A percentile compares a stretch with the other conserved stretches of the same genome.
Evolutionary conservation across 92 coral and sea anemone genomes (phyloP).

Genomic region (Blastomussa wellsi): DNA sequence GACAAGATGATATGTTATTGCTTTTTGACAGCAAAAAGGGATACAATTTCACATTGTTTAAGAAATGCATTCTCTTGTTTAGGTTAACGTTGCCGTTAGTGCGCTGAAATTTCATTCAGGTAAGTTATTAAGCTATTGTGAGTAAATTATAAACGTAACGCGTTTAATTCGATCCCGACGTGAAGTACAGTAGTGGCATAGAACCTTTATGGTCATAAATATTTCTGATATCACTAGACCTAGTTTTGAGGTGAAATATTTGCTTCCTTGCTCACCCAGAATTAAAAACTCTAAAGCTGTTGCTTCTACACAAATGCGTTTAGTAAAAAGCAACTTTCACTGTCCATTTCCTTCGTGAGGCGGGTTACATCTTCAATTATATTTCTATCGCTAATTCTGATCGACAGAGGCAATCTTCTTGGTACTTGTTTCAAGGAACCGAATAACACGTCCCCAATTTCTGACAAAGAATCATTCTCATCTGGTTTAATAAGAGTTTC

Average conservation of each 20-base stretch:
- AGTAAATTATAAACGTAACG: too few relatives aligned
- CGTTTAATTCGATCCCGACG: not conserved
- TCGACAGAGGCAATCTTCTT: not conserved
- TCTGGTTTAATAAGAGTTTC: too few relatives aligned
- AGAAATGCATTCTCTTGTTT: not conserved
- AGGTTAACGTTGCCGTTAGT: not conserved
- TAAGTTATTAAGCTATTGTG: not conserved
- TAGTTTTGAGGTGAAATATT: not conserved
- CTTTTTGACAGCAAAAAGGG: not conserved
- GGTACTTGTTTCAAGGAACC: not conserved
- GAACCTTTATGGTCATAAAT: not conserved
- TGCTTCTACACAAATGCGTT: not conserved
- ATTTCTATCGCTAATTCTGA: not conserved
- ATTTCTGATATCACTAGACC: not conserved
- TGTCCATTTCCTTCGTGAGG: not conserved
- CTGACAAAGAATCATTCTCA: too few relatives aligned
- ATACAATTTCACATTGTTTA: not conserved
- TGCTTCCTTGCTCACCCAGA: not conserved
- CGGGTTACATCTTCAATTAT: not conserved
- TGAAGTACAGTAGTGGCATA: not conserved
- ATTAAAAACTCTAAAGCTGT: not conserved
- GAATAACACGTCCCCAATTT: not conserved
- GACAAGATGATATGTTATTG: not conserved
- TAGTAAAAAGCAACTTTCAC: not conserved
- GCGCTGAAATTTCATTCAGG: constrained; percentile 19